Conservation (phyloP, 1,140 invertebrate genomes). For the Achatina immaculata region DNA sequence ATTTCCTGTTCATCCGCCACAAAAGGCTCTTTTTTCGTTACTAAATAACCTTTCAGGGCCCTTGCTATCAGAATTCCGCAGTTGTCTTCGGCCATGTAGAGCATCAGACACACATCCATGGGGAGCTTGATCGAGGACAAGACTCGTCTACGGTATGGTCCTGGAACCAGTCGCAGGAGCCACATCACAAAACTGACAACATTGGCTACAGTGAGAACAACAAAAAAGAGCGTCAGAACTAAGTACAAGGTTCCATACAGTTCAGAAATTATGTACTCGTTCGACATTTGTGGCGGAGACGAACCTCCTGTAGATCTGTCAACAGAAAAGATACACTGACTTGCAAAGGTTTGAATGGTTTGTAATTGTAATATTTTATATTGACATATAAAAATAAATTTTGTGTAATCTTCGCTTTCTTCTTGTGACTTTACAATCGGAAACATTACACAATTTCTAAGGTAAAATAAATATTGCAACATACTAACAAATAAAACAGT, state of each 20-base stretch:
- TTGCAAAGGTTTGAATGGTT: neutral
- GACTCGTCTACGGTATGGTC: neutral
- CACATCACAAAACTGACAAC: neutral
- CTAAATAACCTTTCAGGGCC: too few relatives aligned
- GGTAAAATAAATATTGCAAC: too few relatives aligned
- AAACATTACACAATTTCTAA: too few relatives aligned
- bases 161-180: neutral
- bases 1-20: too few relatives aligned
- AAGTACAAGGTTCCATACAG: too few relatives aligned
- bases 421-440: too few relatives aligned
- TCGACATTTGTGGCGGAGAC: neutral
- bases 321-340: neutral
- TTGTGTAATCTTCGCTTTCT: neutral
- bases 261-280: too few relatives aligned
- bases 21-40: too few relatives aligned
- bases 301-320: neutral
- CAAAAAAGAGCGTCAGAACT: too few relatives aligned
- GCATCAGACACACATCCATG: neutral
- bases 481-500: too few relatives aligned
- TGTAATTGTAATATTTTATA: neutral
- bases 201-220: neutral
- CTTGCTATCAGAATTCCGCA: too few relatives aligned
- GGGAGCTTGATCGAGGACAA: neutral
- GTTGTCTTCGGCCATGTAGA: neutral
- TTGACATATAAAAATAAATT: neutral